These are phyloP conservation scores for Agriotes lineatus DNA, from an alignment of 2,888 invertebrate species.

Conservation along the genomic window DNA sequence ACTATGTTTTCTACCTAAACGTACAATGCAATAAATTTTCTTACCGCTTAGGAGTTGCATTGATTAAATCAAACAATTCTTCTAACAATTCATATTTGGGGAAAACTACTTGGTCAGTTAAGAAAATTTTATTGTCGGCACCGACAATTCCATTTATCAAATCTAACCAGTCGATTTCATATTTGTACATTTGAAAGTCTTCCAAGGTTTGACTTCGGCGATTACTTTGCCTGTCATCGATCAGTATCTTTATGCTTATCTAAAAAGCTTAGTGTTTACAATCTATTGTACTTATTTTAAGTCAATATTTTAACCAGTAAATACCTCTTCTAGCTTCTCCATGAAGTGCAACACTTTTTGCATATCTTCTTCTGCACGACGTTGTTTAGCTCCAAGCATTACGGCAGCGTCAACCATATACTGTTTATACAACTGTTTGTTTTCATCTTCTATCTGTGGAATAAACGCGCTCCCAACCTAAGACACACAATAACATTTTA, in stretches of 20 bases:
- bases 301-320: too few species aligned
- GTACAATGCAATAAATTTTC: background rate
- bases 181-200: conserved; percentile 3
- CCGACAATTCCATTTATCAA: conserved; percentile 22
- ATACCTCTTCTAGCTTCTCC: conserved; percentile 20
- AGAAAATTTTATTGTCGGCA: conserved; percentile 14
- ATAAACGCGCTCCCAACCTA: too few species aligned
- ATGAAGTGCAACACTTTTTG: conserved; percentile 51
- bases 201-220: background rate
- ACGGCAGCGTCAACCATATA: conserved; percentile 50
- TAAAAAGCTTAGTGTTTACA: too few species aligned
- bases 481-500: too few species aligned
- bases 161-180: conserved; percentile 23
- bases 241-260: too few species aligned
- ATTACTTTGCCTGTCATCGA: too few species aligned
- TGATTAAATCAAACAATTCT: conserved; percentile 25
- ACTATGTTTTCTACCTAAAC: background rate
- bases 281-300: too few species aligned
- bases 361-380: conserved; percentile 46
- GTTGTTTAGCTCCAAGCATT: conserved; percentile 48
- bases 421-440: too few species aligned
- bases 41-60: conserved; percentile 37
- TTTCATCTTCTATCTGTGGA: too few species aligned
- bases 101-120: conserved; percentile 21
- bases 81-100: conserved; percentile 21